phyloP scores from a whole-genome alignment of 2,113 vertebrate genomes.

The Strix uralensis region DNA sequence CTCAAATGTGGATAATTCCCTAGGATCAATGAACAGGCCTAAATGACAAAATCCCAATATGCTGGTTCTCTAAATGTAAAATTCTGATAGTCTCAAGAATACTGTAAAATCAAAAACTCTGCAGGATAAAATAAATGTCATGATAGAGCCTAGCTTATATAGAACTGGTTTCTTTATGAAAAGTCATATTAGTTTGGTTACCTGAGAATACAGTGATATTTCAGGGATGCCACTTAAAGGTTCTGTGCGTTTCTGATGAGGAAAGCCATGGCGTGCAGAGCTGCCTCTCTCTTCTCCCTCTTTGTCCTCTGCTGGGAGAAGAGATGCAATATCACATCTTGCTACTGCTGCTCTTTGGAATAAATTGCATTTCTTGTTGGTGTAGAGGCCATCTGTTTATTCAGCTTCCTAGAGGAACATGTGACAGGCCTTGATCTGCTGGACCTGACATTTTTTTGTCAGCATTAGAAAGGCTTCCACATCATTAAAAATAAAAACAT shows the following conservation, averaged over 20 bases:
- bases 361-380: not conserved
- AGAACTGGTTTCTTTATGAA: not conserved
- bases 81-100: slow-evolving; percentile 4
- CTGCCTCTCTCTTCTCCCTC: not conserved
- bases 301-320: not conserved
- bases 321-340: fast-evolving
- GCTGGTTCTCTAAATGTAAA: not conserved
- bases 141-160: not conserved
- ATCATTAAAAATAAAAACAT: not conserved
- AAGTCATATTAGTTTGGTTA: not conserved
- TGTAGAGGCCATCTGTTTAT: not conserved
- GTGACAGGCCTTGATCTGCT: not conserved
- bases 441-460: not conserved
- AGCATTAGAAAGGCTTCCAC: not conserved
- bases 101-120: slow-evolving; percentile 4
- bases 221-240: not conserved
- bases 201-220: not conserved
- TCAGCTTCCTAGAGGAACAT: not conserved
- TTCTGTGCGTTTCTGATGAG: not conserved
- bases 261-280: not conserved
- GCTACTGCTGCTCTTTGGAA: not conserved
- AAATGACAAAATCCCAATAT: slow-evolving; percentile 7
- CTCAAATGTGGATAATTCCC: slow-evolving; percentile 23
- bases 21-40: slow-evolving; percentile 39
- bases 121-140: not conserved